Evolutionary conservation across 1,140 invertebrate genomes (phyloP), one percentile per base, ranked within the genome.

Genomic region (Drosophila bipectinata): DNA sequence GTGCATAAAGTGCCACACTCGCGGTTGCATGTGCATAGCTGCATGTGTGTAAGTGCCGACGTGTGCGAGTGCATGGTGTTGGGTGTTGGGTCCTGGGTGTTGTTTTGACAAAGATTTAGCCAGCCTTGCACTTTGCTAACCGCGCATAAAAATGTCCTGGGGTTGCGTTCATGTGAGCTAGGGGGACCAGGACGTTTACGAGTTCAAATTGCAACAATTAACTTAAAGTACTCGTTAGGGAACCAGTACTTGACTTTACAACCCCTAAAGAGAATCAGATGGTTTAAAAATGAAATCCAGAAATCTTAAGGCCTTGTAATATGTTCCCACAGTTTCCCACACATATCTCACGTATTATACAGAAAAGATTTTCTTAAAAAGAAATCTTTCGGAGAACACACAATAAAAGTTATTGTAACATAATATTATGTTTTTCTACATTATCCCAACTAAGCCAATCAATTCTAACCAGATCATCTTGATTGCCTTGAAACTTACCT

Each of bases 1-100:
- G 76, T 44, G 83, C 83, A 79, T 64, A 88, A 79, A 88, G 63
- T 88, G 83, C 83, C 84, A 88, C 83, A 88, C 83, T 88, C 83
- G 66, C 75, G 45, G 55, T 30, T 77, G 75, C 73, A 71, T 71
- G 73, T 77, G 66, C 66, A 68, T 56, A 18, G 52, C 64, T 57
- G 32, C 63, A 14, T 62, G 57, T 51, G 51, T 68, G 59, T 51
- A 48, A 49, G 67, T 51, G 72, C 41, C 52, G 34, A 28, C 62
- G 37, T 58, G 60, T 21, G 52, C 7, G 44, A 51, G 58, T 41
- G 44, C 15, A 37, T 58, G 30, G 57, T 52, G 54, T 15, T 44
- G 54, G n/a, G 54, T 7, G 39, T 37, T 44, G 21, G 32, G 9
- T 32, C 9, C 32, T 57, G 66, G 78, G 79, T 72, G 83, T 87